phyloP scores from a whole-genome alignment of 2,113 vertebrate species.

The Riparia riparia region DNA sequence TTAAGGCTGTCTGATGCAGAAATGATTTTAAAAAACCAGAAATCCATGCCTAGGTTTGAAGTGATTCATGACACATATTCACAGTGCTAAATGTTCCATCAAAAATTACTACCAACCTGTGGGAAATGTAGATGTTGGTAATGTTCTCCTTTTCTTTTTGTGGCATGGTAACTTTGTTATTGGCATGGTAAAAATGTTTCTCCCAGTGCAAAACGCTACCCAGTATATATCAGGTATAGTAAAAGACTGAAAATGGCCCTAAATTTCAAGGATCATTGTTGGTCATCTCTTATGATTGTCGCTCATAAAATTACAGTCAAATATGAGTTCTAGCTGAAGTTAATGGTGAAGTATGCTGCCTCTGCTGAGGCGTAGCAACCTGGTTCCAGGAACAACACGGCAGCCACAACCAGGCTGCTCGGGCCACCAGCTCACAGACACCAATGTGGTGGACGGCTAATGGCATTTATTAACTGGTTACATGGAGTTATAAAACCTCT shows the following conservation, averaged over 20 bases:
- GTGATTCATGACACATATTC: background rate
- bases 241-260: background rate
- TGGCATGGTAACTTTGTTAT: background rate
- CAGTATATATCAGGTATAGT: background rate
- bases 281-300: background rate
- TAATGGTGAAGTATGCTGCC: background rate
- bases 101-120: background rate
- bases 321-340: background rate
- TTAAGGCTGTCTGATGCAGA: background rate
- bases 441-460: no score
- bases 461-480: no score
- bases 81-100: background rate
- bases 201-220: background rate
- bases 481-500: no score
- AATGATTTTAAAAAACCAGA: background rate
- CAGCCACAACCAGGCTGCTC: no score
- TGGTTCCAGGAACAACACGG: no score
- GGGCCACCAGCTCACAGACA: no score
- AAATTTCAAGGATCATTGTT: background rate
- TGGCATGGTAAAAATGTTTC: background rate
- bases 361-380: no score
- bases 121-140: background rate
- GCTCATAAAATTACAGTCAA: fast-evolving
- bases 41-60: background rate
- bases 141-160: background rate